A percentile compares a stretch with the other conserved stretches of the same genome.
Conservation (phyloP, 2,888 invertebrate species). For the Tipula helvola region DNA sequence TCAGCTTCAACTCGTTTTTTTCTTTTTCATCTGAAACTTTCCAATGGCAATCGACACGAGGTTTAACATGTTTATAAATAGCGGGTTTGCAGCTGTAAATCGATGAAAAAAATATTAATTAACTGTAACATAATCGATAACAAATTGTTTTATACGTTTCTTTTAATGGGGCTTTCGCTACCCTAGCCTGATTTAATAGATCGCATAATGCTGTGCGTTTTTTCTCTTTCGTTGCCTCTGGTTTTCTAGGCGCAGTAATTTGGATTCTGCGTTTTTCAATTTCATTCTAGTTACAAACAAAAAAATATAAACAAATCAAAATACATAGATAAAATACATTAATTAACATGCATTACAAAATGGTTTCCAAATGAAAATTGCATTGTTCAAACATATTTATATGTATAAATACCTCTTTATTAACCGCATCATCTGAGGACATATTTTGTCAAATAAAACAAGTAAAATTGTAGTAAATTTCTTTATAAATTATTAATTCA, state of each 20-base stretch:
- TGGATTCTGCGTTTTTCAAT: neutral
- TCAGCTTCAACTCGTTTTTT: neutral
- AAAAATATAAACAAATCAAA: neutral
- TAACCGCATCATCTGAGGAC: too few species aligned
- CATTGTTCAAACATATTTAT: too few species aligned
- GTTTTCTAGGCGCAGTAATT: neutral
- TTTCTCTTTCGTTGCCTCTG: neutral
- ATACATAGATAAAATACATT: neutral
- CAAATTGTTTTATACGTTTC: neutral
- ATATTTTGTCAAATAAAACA: too few species aligned
- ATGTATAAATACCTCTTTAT: too few species aligned
- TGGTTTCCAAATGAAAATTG: too few species aligned
- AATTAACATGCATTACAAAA: too few species aligned
- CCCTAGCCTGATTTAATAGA: neutral
- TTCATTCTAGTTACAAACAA: neutral
- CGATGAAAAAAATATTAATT: neutral
- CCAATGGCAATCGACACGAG: constrained; percentile 33
- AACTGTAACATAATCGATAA: neutral
- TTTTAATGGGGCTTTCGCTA: neutral
- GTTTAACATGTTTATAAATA: constrained; percentile 29
- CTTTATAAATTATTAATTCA: too few species aligned
- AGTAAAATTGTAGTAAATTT: too few species aligned
- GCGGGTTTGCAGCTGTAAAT: constrained; percentile 16
- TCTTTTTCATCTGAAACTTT: constrained; percentile 21
- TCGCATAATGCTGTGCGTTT: constrained; percentile 1